Base-by-base conservation (phyloP, 1,140 invertebrate species). In the Fopius arisanus region DNA sequence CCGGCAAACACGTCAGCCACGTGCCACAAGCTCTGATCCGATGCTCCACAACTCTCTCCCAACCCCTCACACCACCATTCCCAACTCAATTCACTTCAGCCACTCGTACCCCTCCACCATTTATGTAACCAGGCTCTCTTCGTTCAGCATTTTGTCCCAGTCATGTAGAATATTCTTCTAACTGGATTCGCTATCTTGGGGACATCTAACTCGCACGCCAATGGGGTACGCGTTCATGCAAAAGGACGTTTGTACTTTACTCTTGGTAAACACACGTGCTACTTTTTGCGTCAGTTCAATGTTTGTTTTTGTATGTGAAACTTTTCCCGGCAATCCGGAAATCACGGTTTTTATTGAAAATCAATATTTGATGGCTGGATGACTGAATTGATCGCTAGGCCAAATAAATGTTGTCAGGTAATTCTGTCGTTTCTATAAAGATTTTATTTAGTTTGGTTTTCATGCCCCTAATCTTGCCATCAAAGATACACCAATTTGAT, bases 1-100 rank as follows among this genome's bases (percentile, higher is more conserved):
- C 84, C 81, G 83, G 81, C 83, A 86, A 86, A 86, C 83, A 87
- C 84, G 80, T 75, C 78, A 74, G 85, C 81, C 84, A 86, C 86
- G 84, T 87, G 85, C 76, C 84, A 72, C 74, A 73, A n/a, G 72
- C 74, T 74, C 62, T 70, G 40, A 76, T 65, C 54, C 59, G 41
- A 40, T 41, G 31, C 66, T 77, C 41, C 43, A 65, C 62, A 28
- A 65, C 16, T 41, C 37, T 54, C 23, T 43, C 26, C n/a, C 70
- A 63, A 29, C 23, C 43, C 62, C 31, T 67, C 37, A 19, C 23
- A 12, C 41, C 43, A 28, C 40, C 65, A 37, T 33, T 28, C 33
- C 9, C 12, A 41, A 29, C 59, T 43, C 67, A 19, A 41, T 26
- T 67, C 59, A 76, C 76, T 78, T 72, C 74, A 63, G 65, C 65